Conservation (phyloP, 2,888 invertebrate species). For the Sipunculus nudus region DNA sequence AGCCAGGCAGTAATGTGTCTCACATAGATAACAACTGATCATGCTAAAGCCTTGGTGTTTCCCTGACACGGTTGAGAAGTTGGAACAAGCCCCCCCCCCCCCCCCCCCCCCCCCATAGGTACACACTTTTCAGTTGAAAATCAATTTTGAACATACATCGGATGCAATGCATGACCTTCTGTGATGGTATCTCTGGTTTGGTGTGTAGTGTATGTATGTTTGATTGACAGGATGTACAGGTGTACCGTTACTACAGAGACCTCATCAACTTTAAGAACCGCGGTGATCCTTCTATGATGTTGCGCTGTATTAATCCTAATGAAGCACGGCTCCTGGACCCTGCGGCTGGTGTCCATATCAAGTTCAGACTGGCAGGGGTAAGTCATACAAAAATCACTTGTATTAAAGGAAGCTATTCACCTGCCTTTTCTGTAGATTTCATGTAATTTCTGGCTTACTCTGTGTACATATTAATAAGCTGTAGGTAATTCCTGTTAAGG, state of each 20-base stretch:
- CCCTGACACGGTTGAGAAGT: too few species aligned
- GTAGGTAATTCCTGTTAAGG: too few species aligned
- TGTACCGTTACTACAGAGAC: constrained; percentile 65
- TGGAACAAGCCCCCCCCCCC: not conserved
- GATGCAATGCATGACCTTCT: too few species aligned
- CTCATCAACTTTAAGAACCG: constrained; percentile 63
- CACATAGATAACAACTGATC: too few species aligned
- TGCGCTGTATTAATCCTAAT: constrained; percentile 65
- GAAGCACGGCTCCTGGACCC: constrained; percentile 64
- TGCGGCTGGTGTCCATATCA: constrained; percentile 62
- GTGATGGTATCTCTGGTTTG: too few species aligned
- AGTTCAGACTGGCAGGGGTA: constrained; percentile 66
- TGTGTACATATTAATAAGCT: too few species aligned
- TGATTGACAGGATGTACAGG: constrained; percentile 62
- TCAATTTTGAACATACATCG: constrained; percentile 1
- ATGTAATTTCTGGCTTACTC: too few species aligned
- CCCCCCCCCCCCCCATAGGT: not conserved
- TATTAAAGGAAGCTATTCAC: too few species aligned
- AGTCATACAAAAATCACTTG: too few species aligned
- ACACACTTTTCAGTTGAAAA: not conserved
- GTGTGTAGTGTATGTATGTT: not conserved
- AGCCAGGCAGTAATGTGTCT: too few species aligned
- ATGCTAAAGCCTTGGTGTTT: too few species aligned
- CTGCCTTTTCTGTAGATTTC: too few species aligned
- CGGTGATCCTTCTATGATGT: constrained; percentile 63